phyloP scores from a whole-genome alignment of 2,113 vertebrate species.

The Illadopsis cleaveri region DNA sequence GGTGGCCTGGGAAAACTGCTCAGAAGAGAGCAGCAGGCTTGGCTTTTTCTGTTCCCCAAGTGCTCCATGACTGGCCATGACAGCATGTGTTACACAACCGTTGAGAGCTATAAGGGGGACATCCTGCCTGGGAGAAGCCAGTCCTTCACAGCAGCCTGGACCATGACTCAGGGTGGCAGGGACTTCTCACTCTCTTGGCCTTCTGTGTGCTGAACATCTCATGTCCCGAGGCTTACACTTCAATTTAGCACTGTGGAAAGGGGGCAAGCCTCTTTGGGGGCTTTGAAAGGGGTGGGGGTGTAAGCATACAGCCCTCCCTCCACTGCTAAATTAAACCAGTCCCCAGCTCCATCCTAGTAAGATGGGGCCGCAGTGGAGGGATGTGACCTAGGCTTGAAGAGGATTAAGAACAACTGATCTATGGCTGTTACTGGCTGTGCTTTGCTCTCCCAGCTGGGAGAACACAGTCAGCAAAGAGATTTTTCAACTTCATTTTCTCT shows the following conservation, averaged over 20 bases:
- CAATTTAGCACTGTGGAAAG: neutral
- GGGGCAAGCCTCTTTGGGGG: neutral
- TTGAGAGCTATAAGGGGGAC: rapidly evolving
- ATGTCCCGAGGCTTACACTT: neutral
- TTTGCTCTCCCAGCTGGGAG: neutral
- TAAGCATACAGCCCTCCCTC: neutral
- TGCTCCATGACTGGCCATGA: neutral
- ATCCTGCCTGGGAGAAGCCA: neutral
- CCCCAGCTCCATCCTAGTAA: neutral
- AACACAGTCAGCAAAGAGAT: constrained; percentile 20
- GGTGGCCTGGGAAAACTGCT: neutral
- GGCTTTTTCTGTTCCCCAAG: neutral
- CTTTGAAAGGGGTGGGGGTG: neutral
- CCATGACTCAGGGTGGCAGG: neutral
- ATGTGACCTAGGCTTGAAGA: neutral
- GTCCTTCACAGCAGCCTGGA: neutral
- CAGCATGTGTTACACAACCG: rapidly evolving
- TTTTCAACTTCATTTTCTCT: constrained; percentile 59
- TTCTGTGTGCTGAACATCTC: neutral
- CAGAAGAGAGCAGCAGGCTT: neutral
- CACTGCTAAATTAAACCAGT: neutral
- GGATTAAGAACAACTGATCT: neutral
- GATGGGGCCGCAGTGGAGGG: neutral
- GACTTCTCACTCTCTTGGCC: neutral
- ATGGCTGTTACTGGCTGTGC: neutral